Conservation (phyloP, 2,888 invertebrate species). For the Cancer borealis region DNA sequence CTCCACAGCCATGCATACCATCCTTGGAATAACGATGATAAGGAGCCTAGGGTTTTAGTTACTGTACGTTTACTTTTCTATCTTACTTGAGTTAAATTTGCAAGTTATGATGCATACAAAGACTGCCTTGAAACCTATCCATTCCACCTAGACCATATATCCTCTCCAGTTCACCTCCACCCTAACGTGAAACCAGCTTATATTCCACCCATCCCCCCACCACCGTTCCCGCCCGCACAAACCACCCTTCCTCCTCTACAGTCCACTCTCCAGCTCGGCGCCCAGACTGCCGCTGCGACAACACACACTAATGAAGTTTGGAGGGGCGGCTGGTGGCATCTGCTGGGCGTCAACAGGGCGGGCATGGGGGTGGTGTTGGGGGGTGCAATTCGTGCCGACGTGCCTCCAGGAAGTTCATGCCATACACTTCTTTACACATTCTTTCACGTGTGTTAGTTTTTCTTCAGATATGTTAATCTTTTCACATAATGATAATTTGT, state of each 20-base stretch:
- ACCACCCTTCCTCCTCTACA: neutral
- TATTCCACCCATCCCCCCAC: neutral
- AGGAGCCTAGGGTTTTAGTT: neutral
- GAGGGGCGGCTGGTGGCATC: neutral
- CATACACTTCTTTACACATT: neutral
- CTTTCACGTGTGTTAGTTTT: neutral
- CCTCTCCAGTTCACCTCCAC: neutral
- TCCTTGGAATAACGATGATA: neutral
- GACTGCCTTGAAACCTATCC: neutral
- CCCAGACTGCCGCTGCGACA: neutral
- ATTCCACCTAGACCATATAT: neutral
- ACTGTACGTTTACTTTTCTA: neutral
- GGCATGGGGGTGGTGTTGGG: neutral
- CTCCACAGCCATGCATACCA: neutral
- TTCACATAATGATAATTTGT: neutral
- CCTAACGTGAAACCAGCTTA: neutral
- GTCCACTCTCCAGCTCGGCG: neutral
- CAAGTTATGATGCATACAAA: neutral
- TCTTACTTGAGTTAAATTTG: neutral
- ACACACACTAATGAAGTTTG: conserved; percentile 13
- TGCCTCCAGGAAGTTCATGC: neutral
- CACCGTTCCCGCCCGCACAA: neutral
- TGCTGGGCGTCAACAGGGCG: neutral
- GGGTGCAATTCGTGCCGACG: neutral
- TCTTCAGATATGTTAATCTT: neutral